Evolutionary conservation across 2,797 vertebrate genomes (phyloP).

Genomic region (Toxotes lorentzi): DNA sequence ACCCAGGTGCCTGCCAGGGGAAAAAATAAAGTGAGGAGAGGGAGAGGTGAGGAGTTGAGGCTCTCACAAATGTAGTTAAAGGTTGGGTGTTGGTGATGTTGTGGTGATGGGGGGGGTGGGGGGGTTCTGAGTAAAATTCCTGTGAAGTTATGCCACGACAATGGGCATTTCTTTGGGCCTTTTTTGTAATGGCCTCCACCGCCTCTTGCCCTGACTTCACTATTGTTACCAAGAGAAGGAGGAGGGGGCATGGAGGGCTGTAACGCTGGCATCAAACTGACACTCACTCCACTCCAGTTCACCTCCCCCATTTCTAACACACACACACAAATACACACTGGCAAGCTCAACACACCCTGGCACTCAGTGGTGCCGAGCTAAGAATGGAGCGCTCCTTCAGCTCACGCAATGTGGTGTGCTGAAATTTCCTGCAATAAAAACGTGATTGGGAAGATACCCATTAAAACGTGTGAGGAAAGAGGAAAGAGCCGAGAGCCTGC

Average conservation of each 20-base stretch:
- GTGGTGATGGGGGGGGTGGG: conserved; percentile 28
- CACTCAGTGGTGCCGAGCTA: conserved; percentile 79
- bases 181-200: conserved; percentile 50
- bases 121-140: conserved; percentile 43
- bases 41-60: conserved; percentile 57
- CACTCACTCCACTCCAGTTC: conserved; percentile 60
- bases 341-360: conserved; percentile 80
- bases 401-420: conserved; percentile 88
- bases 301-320: conserved; percentile 47
- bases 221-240: conserved; percentile 61
- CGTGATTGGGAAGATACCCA: conserved; percentile 86
- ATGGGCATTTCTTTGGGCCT: conserved; percentile 6
- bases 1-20: conserved; percentile 62
- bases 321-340: conserved; percentile 59
- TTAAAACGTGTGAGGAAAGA: conserved; percentile 79
- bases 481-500: conserved; percentile 53
- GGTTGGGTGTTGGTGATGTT: conserved; percentile 39
- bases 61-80: conserved; percentile 50
- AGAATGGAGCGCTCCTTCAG: conserved; percentile 84
- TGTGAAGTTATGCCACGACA: conserved; percentile 57
- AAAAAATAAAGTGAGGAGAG: conserved; percentile 31
- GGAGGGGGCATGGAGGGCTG: conserved; percentile 44
- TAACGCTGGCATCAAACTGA: conserved; percentile 75
- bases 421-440: conserved; percentile 89
- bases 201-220: conserved; percentile 53